These are phyloP conservation scores for Dasypogon diadema DNA, from an alignment of 2,888 invertebrate genomes.

Conservation along the genomic window DNA sequence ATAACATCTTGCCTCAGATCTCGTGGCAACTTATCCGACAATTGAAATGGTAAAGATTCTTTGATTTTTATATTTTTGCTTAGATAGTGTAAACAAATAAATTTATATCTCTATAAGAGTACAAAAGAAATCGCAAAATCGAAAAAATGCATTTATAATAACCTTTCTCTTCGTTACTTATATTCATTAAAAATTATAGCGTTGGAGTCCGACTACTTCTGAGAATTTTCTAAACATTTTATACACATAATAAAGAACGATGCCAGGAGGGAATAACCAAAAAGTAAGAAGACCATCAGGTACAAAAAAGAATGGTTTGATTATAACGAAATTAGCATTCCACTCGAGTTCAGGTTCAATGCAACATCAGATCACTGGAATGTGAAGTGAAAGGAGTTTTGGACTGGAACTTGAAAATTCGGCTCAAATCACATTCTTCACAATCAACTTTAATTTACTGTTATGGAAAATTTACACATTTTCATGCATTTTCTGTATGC, in stretches of 20 bases:
- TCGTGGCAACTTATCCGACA: too few species aligned
- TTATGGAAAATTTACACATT: not conserved
- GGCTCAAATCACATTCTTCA: not conserved
- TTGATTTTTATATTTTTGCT: too few species aligned
- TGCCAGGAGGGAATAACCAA: constrained; percentile 33
- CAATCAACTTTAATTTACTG: not conserved
- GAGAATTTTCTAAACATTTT: not conserved
- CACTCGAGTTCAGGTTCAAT: constrained; percentile 59
- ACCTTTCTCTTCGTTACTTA: too few species aligned
- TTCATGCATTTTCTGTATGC: not conserved
- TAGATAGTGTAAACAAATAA: too few species aligned
- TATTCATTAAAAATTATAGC: too few species aligned
- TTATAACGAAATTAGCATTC: constrained; percentile 59
- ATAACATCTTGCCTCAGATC: too few species aligned
- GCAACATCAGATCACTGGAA: constrained; percentile 59
- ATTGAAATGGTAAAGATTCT: too few species aligned
- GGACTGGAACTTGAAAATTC: constrained; percentile 52
- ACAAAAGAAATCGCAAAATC: too few species aligned
- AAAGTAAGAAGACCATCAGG: not conserved
- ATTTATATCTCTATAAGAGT: too few species aligned
- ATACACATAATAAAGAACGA: not conserved
- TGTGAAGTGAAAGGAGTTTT: constrained; percentile 63
- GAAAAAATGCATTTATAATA: too few species aligned
- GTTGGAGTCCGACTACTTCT: too few species aligned
- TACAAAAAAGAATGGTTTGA: constrained; percentile 55